Percentiles rank a stretch among this genome's conserved stretches.
Evolutionary conservation across 1,140 invertebrate genomes (phyloP).

Genomic region (Diachasmimorpha longicaudata): DNA sequence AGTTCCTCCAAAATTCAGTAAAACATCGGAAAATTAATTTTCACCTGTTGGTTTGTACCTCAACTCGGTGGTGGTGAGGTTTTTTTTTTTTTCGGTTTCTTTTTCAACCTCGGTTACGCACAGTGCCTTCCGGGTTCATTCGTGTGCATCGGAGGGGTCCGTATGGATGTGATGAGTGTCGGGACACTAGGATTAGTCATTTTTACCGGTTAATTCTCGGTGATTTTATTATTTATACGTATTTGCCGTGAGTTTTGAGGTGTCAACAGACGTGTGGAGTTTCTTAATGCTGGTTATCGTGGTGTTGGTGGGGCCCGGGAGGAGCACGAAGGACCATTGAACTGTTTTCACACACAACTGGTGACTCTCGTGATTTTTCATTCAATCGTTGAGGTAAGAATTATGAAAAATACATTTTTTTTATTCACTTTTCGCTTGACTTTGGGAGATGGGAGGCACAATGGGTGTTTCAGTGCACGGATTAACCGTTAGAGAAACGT

Average conservation of each 20-base stretch:
- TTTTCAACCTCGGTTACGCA: conserved; percentile 19
- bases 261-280: too few species aligned
- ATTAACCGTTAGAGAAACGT: conserved; percentile 32
- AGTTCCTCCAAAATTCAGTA: neutral
- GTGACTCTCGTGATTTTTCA: too few species aligned
- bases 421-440: neutral
- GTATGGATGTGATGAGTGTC: conserved; percentile 26
- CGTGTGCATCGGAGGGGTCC: conserved; percentile 21
- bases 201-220: neutral
- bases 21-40: neutral
- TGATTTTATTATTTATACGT: neutral
- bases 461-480: neutral
- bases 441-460: neutral
- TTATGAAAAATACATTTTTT: too few species aligned
- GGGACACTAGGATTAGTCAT: conserved; percentile 17
- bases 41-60: neutral
- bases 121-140: conserved; percentile 23
- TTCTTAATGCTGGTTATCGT: too few species aligned
- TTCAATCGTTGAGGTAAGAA: too few species aligned
- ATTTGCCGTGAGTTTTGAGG: neutral
- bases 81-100: neutral
- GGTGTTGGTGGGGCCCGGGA: too few species aligned
- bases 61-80: neutral
- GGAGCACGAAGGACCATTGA: too few species aligned
- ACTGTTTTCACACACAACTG: too few species aligned